Evolutionary conservation across 2,113 vertebrate genomes (phyloP).

Genomic region (Tonatia bakeri): DNA sequence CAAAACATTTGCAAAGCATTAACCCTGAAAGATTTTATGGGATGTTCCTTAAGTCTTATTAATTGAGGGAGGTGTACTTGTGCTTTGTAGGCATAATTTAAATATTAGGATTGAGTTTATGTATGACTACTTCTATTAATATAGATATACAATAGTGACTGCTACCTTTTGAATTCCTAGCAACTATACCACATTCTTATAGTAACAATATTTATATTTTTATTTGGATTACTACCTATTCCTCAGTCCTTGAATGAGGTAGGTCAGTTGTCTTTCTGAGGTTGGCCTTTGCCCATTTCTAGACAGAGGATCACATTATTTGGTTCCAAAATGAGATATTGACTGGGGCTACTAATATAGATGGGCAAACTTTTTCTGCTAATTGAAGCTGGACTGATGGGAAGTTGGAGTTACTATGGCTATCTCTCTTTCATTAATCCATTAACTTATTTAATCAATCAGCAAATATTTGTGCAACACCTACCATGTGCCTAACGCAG

Average conservation of each 20-base stretch:
- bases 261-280: background rate
- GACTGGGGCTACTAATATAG: background rate
- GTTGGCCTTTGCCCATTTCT: background rate
- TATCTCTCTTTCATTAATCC: background rate
- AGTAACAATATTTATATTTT: background rate
- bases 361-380: background rate
- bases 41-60: background rate
- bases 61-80: background rate
- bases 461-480: background rate
- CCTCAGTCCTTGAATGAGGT: background rate
- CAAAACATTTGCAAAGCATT: conserved; percentile 29
- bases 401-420: background rate
- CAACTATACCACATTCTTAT: background rate
- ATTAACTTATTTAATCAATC: background rate
- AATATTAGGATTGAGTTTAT: background rate
- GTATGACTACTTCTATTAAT: background rate
- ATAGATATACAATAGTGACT: background rate
- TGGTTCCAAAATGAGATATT: background rate
- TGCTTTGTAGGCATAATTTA: background rate
- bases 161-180: background rate
- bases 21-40: background rate
- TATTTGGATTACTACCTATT: background rate
- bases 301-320: background rate
- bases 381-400: background rate
- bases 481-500: background rate